Conservation (phyloP, 53 echinoderm and acorn worm genomes). For the Paracentrotus lividus region DNA sequence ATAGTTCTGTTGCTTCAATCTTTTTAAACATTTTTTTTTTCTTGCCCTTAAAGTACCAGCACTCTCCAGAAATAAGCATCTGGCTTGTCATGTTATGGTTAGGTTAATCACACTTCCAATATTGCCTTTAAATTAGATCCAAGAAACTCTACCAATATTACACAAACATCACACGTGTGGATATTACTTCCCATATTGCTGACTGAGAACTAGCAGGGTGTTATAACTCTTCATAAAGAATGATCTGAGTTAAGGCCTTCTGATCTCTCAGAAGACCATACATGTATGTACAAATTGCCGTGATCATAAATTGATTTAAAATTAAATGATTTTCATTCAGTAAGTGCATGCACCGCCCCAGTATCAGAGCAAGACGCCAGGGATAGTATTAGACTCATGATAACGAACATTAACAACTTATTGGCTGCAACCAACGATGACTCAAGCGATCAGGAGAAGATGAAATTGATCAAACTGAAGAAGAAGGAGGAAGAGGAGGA, state of each 20-base stretch:
- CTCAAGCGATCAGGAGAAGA: background rate
- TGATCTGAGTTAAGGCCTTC: no score
- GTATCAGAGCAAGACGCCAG: slow-evolving; percentile 47
- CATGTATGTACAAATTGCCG: no score
- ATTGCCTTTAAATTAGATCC: slow-evolving; percentile 31
- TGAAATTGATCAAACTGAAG: slow-evolving; percentile 13
- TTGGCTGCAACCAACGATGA: slow-evolving; percentile 44
- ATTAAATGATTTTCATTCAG: slow-evolving; percentile 31
- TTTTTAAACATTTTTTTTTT: background rate
- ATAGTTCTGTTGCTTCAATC: no score
- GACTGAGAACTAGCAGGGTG: background rate
- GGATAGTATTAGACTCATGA: slow-evolving; percentile 61
- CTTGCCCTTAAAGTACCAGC: background rate
- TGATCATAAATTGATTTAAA: slow-evolving; percentile 19
- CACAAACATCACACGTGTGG: background rate
- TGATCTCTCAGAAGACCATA: no score
- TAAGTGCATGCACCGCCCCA: slow-evolving; percentile 44
- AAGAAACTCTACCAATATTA: background rate
- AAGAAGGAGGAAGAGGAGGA: slow-evolving; percentile 2
- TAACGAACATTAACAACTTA: slow-evolving; percentile 61
- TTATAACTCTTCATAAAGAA: background rate
- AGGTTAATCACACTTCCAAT: background rate
- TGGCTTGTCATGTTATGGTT: background rate
- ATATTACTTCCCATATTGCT: background rate
- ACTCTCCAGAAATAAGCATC: background rate